Evolutionary conservation across 2,888 invertebrate genomes (phyloP).

Genomic region (Dolomedes plantarius): DNA sequence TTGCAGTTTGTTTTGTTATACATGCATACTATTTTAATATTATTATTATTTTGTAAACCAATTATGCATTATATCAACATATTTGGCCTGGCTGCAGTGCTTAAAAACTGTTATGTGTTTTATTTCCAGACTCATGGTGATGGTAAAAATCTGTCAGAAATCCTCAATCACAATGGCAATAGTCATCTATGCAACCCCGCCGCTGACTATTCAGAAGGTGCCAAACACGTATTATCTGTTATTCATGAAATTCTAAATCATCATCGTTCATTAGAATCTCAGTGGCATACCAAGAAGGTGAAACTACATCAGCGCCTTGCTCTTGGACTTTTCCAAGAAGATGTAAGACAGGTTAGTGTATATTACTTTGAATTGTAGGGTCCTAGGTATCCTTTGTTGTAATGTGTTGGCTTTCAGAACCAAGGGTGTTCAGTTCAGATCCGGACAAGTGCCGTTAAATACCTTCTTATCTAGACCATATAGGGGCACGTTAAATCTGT

Average conservation of each 20-base stretch:
- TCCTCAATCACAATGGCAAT: conserved; percentile 77
- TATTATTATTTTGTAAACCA: no score
- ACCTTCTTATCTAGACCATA: no score
- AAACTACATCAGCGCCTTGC: conserved; percentile 96
- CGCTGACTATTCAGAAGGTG: conserved; percentile 96
- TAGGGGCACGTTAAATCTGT: no score
- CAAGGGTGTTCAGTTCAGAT: no score
- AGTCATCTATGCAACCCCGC: conserved; percentile 89
- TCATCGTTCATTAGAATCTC: conserved; percentile 93
- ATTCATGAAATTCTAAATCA: conserved; percentile 97
- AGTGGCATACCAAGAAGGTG: conserved; percentile 96
- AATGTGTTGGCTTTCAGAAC: not conserved
- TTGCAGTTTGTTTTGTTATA: no score
- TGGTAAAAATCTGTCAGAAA: conserved; percentile 78
- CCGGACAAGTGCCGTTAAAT: no score
- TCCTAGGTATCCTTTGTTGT: not conserved
- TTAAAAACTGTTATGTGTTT: no score
- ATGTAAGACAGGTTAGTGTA: conserved; percentile 89
- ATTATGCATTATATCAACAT: no score
- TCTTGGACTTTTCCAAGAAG: conserved; percentile 94
- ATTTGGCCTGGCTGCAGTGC: no score
- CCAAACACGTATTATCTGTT: conserved; percentile 95
- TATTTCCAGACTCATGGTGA: conserved; percentile 78
- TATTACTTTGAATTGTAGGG: not conserved
- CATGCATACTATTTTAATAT: no score